Evolutionary conservation across 2,797 vertebrate species (phyloP), one percentile per base, ranked within the genome.

Genomic region (Toxotes lorentzi): DNA sequence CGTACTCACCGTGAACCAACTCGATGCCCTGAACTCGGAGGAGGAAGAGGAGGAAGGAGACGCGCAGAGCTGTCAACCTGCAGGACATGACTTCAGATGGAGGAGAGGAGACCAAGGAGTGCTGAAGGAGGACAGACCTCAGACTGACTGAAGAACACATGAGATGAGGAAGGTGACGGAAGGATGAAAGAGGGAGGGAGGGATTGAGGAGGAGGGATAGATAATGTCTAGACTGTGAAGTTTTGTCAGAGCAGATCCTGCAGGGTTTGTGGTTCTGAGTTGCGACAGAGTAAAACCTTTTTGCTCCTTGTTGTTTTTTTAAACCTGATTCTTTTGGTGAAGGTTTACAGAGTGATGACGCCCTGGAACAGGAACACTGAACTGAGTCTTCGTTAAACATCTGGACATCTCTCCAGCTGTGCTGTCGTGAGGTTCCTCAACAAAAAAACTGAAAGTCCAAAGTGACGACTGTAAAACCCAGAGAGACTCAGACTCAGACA

Each of bases 161-260:
- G 56, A 19, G 27, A 4, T 13, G 14, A 45, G 7, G 69, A 59
- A 35, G 61, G 16, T 13, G 59, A 58, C 41, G 58, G 38, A 30
- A 63, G 69, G 40, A 30, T 34, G 10, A 38, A 38, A 38, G 30
- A 43, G 27, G 62, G 32, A 72, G 73, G 71, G 63, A 70, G 24
- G 35, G 45, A 21, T 23, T 27, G 35, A 38, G 9, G 60, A 53
- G 75, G 73, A 48, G 30, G 4, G 14, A 24, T 21, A 45, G 41
- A 61, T 17, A 0, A 43, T 1, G 89, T 90, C 91, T 90, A 91
- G 90, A 90, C 90, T 79, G 48, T 34, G 10, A 34, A 24, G 62
- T 45, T 86, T 56, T 78, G 62, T 78, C 83, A 70, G 72, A 79
- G 47, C 58, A 61, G 63, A 43, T 64, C 60, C 62, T 60, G 56